phyloP scores from a whole-genome alignment of 1,140 invertebrate genomes.

The Diachasmimorpha longicaudata region DNA sequence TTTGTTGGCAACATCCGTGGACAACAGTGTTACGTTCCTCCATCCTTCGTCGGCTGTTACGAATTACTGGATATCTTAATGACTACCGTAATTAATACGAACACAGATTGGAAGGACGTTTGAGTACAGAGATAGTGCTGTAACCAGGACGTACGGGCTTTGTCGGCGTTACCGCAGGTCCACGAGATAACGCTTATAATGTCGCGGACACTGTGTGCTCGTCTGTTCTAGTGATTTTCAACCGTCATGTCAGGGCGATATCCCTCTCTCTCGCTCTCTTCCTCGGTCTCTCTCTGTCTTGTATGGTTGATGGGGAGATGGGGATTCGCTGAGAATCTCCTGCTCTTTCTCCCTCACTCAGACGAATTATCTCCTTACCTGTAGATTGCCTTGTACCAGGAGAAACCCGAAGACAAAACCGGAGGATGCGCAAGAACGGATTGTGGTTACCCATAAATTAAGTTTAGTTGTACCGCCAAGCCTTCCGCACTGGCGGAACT shows the following conservation, averaged over 20 bases:
- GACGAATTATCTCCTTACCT: neutral
- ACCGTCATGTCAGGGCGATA: neutral
- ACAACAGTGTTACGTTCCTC: neutral
- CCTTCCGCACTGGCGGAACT: neutral
- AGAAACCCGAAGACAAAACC: neutral
- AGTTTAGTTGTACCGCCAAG: neutral
- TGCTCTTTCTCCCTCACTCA: neutral
- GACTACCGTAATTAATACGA: constrained; percentile 62
- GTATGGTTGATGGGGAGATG: too few relatives aligned
- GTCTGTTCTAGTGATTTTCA: neutral
- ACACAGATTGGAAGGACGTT: constrained; percentile 56
- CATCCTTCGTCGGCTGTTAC: neutral
- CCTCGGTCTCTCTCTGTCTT: too few relatives aligned
- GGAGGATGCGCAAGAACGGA: neutral
- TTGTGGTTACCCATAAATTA: neutral
- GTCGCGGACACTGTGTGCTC: neutral
- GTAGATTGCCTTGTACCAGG: neutral
- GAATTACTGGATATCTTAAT: constrained; percentile 59
- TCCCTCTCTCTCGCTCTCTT: neutral
- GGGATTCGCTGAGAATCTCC: neutral
- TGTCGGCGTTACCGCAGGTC: constrained; percentile 16
- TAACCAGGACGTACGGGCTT: constrained; percentile 33
- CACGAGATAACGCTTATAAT: constrained; percentile 7
- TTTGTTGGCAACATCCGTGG: neutral
- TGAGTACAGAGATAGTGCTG: constrained; percentile 27